These are phyloP conservation scores for Tholera decimalis DNA, from an alignment of 2,888 invertebrate species.

Conservation along the genomic window DNA sequence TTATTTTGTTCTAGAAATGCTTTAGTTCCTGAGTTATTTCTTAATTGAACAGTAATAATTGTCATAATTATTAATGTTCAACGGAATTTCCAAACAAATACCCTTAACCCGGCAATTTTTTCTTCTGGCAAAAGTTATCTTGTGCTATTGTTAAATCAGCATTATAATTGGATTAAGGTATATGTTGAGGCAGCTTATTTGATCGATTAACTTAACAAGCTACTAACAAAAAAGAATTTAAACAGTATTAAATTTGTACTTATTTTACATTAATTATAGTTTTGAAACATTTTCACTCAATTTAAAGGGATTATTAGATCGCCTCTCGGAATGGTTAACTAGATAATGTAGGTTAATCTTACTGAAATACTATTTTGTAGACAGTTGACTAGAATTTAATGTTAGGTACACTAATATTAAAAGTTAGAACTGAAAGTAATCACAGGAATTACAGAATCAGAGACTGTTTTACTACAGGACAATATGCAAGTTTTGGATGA, in stretches of 20 bases:
- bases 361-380: slow-evolving; percentile 74
- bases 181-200: not conserved
- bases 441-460: slow-evolving; percentile 51
- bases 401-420: slow-evolving; percentile 43
- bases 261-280: slow-evolving; percentile 45
- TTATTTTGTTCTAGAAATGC: not conserved
- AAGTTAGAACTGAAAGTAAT: slow-evolving; percentile 47
- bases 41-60: too few species aligned
- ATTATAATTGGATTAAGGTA: not conserved
- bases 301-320: slow-evolving; percentile 63
- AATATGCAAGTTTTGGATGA: slow-evolving; percentile 37
- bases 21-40: slow-evolving; percentile 14
- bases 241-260: slow-evolving; percentile 46
- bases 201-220: not conserved
- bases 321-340: slow-evolving; percentile 70
- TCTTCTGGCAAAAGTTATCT: too few species aligned
- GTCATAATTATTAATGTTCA: too few species aligned
- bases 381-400: slow-evolving; percentile 53
- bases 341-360: slow-evolving; percentile 69
- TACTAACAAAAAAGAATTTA: not conserved
- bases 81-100: too few species aligned
- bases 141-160: too few species aligned
- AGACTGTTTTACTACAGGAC: slow-evolving; percentile 57
- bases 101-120: too few species aligned
- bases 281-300: slow-evolving; percentile 59